Percentiles rank a stretch among this genome's conserved stretches.
These are phyloP conservation scores for Gymnodraco acuticeps DNA, from an alignment of 2,797 vertebrate genomes.

Conservation along the genomic window DNA sequence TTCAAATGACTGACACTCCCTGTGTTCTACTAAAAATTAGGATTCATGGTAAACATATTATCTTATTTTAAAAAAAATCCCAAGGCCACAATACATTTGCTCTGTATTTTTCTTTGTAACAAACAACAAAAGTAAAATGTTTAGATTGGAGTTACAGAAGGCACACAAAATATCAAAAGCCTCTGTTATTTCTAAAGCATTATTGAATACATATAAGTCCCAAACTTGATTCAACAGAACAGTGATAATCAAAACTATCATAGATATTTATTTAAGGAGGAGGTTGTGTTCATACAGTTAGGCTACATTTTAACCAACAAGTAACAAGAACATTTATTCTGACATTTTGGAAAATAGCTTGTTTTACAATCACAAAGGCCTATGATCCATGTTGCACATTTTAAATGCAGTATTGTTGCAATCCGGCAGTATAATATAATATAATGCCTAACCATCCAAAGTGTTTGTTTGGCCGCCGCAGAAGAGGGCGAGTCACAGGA, in stretches of 20 bases:
- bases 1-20: too few relatives aligned
- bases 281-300: neutral
- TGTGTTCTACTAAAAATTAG: too few relatives aligned
- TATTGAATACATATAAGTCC: too few relatives aligned
- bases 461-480: neutral
- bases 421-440: neutral
- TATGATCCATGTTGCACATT: neutral
- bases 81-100: too few relatives aligned
- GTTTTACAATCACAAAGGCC: neutral
- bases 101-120: too few relatives aligned
- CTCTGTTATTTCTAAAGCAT: too few relatives aligned
- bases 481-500: neutral
- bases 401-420: neutral
- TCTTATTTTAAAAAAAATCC: too few relatives aligned
- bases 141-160: too few relatives aligned
- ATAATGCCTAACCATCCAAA: neutral
- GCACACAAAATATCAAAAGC: too few relatives aligned
- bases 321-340: neutral
- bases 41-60: too few relatives aligned
- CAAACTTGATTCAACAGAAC: neutral
- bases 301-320: neutral
- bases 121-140: too few relatives aligned
- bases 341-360: neutral
- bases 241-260: neutral
- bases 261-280: neutral